A percentile compares a stretch with the other conserved stretches of the same genome.
phyloP scores from a whole-genome alignment of 2,888 invertebrate genomes.

The Dolichomitus sp. region DNA sequence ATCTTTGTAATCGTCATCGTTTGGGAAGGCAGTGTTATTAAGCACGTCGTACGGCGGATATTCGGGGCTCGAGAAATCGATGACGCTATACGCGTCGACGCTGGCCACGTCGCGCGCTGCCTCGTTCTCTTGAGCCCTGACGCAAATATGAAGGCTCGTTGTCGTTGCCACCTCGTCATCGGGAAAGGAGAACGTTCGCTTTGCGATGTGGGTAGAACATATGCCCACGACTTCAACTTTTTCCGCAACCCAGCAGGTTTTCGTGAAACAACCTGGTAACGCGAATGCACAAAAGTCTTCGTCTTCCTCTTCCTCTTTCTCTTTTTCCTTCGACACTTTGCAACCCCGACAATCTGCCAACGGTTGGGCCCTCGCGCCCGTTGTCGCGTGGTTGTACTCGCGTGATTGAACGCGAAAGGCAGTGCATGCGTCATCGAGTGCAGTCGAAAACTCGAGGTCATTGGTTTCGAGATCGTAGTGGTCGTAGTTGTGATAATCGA shows the following conservation, averaged over 20 bases:
- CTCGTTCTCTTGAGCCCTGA: constrained; percentile 12
- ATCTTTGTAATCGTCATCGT: constrained; percentile 57
- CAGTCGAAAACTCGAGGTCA: constrained; percentile 35
- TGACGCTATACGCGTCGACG: constrained; percentile 35
- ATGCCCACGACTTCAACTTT: constrained; percentile 86
- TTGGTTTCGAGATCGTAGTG: constrained; percentile 30
- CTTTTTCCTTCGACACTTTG: constrained; percentile 48
- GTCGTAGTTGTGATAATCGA: constrained; percentile 4
- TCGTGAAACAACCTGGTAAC: not conserved
- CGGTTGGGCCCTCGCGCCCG: constrained; percentile 87
- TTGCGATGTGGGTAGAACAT: constrained; percentile 85
- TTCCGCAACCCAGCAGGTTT: not conserved
- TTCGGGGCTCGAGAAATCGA: constrained; percentile 24
- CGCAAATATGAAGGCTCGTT: constrained; percentile 76
- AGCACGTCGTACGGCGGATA: constrained; percentile 69
- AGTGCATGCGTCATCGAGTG: constrained; percentile 65
- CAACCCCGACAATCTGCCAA: constrained; percentile 28
- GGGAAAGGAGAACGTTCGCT: constrained; percentile 82
- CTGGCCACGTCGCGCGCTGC: constrained; percentile 23
- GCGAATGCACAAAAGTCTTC: not conserved
- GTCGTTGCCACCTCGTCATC: constrained; percentile 84
- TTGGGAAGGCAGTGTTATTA: constrained; percentile 79
- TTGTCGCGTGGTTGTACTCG: constrained; percentile 66
- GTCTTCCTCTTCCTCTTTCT: constrained; percentile 28
- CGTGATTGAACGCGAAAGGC: constrained; percentile 67